Conservation (phyloP, 1,140 invertebrate species). For the Sycobia sp. region DNA sequence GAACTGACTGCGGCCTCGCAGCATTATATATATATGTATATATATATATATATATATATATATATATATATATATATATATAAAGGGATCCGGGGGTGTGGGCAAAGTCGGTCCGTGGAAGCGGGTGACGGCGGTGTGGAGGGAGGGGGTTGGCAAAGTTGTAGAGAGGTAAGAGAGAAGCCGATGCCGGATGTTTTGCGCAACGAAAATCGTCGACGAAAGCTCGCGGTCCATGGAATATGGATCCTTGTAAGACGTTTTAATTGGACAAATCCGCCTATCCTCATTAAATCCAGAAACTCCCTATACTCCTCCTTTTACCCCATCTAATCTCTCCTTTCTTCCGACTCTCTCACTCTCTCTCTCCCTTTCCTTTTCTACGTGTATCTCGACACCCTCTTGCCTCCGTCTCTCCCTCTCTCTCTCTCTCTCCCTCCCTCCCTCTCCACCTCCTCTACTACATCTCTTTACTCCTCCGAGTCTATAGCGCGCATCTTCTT, state of each 20-base stretch:
- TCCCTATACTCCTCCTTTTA: background rate
- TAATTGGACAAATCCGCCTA: conserved; percentile 65
- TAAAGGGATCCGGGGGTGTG: too few relatives aligned
- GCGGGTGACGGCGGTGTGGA: too few relatives aligned
- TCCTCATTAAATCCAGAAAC: conserved; percentile 62
- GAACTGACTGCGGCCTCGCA: conserved; percentile 46
- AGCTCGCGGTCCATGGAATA: conserved; percentile 40
- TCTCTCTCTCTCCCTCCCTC: background rate
- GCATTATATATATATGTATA: too few relatives aligned
- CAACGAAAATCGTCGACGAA: conserved; percentile 49
- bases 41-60: too few relatives aligned
- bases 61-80: too few relatives aligned
- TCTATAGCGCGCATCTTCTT: too few relatives aligned
- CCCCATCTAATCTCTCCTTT: background rate
- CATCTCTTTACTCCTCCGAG: too few relatives aligned
- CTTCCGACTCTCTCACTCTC: background rate
- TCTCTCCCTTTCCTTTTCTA: background rate
- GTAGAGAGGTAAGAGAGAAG: conserved; percentile 22
- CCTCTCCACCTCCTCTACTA: background rate
- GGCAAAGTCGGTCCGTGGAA: too few relatives aligned
- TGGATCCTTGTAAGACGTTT: conserved; percentile 63
- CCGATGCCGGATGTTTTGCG: conserved; percentile 55
- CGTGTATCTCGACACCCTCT: too few relatives aligned
- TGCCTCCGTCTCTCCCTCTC: conserved; percentile 11
- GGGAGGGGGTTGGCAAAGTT: too few relatives aligned